Base-by-base conservation (phyloP, 2,888 invertebrate species). In the Drosophila antonietae region DNA sequence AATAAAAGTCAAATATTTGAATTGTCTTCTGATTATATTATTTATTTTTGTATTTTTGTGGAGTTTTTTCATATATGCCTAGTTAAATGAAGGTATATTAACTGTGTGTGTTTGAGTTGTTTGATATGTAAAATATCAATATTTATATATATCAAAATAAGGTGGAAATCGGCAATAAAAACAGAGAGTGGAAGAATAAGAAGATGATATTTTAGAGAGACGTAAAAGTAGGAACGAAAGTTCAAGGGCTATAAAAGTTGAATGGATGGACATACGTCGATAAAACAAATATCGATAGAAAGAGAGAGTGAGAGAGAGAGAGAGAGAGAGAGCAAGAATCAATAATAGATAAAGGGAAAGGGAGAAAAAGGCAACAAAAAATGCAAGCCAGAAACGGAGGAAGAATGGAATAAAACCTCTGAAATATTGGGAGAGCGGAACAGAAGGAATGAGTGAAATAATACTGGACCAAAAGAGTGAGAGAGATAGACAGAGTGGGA, bases 1-100 rank as follows among this genome's bases (percentile, higher is more conserved):
- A 63, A 64, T 61, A 53, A 52, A 41, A 52, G 43, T 63, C 56
- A 77, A 60, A 77, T 63, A 49, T 43, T 72, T 52, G 52, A 39
- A 18, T 57, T 39, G 39, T 57, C 28, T 65, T 23, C 41, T 58
- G 53, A 23, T 23, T 53, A 23, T 28, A 4, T 28, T 28, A 28
- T 28, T 28, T 28, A 6, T 23, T 37, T 53, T 15, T 23, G 23
- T 43, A 23, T n/a, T 44, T 35, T 43, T 10, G n/a, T 31, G 15
- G n/a, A 60, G 23, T 33, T 31, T 18, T 10, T 41, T 31, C 10
- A 2, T 49, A 18, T 12, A 62, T 43, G 18, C 33, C 57, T 20
- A 18, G 28, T 28, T 18, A 39, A 47, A 39, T 31, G 1, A 23
- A 23, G 5, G 57, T 1, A 35, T 35, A 35, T 44, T 10, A 44